Percentiles rank a stretch among this genome's conserved stretches.
phyloP scores from a whole-genome alignment of 2,888 invertebrate genomes.

The Willowsia nigromaculata region DNA sequence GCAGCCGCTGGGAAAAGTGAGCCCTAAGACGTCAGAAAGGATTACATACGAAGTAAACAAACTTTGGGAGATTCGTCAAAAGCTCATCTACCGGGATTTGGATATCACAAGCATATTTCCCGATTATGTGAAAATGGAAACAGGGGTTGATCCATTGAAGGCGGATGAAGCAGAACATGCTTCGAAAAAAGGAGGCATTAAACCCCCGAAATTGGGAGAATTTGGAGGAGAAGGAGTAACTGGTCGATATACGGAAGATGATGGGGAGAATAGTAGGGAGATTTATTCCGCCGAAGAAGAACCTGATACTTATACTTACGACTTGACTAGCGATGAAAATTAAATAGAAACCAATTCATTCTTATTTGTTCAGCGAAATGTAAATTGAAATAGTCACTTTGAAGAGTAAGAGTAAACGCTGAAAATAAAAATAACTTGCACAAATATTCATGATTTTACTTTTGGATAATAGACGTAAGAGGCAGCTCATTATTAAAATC shows the following conservation, averaged over 20 bases:
- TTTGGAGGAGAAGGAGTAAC: slow-evolving; percentile 32
- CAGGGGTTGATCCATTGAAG: slow-evolving; percentile 32
- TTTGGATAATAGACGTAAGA: too few relatives aligned
- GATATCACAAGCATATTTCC: slow-evolving; percentile 68
- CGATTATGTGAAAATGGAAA: slow-evolving; percentile 61
- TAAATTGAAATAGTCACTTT: too few relatives aligned
- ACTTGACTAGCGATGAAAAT: slow-evolving; percentile 45
- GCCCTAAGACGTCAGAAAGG: slow-evolving; percentile 52
- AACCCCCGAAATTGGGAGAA: not conserved
- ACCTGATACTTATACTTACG: not conserved
- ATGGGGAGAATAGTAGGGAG: slow-evolving; percentile 26
- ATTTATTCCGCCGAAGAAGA: slow-evolving; percentile 35
- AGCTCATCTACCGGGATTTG: slow-evolving; percentile 72
- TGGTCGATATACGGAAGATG: not conserved
- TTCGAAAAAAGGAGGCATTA: not conserved
- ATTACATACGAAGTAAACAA: slow-evolving; percentile 72
- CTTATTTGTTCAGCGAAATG: too few relatives aligned
- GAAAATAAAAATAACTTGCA: too few relatives aligned
- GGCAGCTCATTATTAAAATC: too few relatives aligned
- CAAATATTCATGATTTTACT: too few relatives aligned
- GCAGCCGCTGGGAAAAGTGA: slow-evolving; percentile 74
- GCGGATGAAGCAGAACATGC: not conserved
- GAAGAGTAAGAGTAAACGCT: too few relatives aligned
- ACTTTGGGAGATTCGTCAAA: slow-evolving; percentile 73
- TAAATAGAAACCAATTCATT: not conserved